phyloP scores from a whole-genome alignment of 1,140 invertebrate genomes.

The Ips nitidus region DNA sequence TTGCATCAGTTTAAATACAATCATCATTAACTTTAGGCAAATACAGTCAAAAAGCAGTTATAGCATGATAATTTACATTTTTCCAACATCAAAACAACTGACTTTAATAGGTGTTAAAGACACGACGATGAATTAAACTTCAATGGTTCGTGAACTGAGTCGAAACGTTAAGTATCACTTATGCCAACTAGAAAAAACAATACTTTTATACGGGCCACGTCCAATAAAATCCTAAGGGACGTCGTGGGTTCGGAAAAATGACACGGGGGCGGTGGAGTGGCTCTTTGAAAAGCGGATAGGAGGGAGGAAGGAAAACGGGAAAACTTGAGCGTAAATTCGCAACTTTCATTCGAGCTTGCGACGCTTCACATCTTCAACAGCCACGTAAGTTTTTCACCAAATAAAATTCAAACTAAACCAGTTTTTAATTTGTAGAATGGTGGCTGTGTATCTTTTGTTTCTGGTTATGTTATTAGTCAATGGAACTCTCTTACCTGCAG shows the following conservation, averaged over 20 bases:
- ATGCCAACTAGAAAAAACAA: too few species aligned
- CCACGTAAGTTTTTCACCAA: constrained; percentile 16
- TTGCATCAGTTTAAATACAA: too few species aligned
- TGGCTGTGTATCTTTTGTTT: constrained; percentile 48
- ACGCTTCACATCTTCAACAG: constrained; percentile 21
- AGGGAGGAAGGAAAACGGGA: constrained; percentile 24
- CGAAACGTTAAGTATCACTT: too few species aligned
- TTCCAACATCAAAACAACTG: too few species aligned
- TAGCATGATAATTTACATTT: too few species aligned
- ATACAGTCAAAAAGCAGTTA: too few species aligned
- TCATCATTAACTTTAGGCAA: too few species aligned
- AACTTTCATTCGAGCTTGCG: constrained; percentile 31
- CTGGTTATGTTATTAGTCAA: constrained; percentile 43
- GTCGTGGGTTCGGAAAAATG: background rate
- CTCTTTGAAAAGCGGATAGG: constrained; percentile 25
- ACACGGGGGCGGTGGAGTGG: constrained; percentile 26
- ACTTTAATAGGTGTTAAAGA: too few species aligned
- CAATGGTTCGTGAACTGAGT: too few species aligned
- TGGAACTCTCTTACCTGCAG: constrained; percentile 39
- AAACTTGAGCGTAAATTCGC: constrained; percentile 28
- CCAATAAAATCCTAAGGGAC: too few species aligned
- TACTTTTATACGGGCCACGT: too few species aligned
- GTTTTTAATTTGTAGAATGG: constrained; percentile 45
- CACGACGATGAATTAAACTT: too few species aligned
- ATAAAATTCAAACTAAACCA: background rate